These are phyloP conservation scores for Zoanthus sociatus DNA, from an alignment of 92 coral and sea anemone species.

Conservation along the genomic window DNA sequence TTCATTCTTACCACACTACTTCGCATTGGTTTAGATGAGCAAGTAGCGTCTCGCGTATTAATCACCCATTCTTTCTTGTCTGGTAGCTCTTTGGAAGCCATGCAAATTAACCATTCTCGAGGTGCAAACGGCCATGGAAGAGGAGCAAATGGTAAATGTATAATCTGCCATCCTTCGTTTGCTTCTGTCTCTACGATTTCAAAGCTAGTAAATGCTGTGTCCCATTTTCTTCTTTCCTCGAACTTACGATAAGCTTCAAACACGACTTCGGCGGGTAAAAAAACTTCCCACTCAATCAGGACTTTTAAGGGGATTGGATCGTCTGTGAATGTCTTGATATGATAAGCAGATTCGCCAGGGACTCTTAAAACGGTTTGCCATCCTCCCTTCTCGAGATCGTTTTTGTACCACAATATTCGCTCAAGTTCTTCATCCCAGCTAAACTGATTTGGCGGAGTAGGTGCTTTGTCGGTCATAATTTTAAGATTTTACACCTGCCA, in stretches of 20 bases:
- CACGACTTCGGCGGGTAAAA: neutral
- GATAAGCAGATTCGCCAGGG: neutral
- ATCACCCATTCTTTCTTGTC: slow-evolving; percentile 16
- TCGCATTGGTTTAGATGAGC: slow-evolving; percentile 28
- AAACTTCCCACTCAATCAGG: slow-evolving; percentile 8
- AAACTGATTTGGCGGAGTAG: too few relatives aligned
- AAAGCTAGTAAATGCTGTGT: neutral
- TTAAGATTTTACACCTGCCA: too few relatives aligned
- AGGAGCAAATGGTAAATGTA: neutral
- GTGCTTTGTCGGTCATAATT: too few relatives aligned
- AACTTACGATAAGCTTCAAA: neutral
- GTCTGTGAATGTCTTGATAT: slow-evolving; percentile 14
- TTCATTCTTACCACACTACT: neutral
- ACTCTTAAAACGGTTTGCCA: slow-evolving; percentile 5
- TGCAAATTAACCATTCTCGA: slow-evolving; percentile 24
- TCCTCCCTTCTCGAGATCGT: neutral
- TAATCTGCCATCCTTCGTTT: neutral
- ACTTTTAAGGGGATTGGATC: slow-evolving; percentile 5
- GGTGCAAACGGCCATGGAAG: slow-evolving; percentile 26
- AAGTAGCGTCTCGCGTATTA: slow-evolving; percentile 2
- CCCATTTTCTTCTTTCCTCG: neutral
- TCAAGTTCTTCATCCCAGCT: neutral
- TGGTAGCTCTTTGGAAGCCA: slow-evolving; percentile 5
- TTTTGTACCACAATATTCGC: too few relatives aligned
- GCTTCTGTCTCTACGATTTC: neutral